A percentile compares a stretch with the other conserved stretches of the same genome.
Evolutionary conservation across 2,888 invertebrate genomes (phyloP).

Genomic region (Polymixis flavicincta): DNA sequence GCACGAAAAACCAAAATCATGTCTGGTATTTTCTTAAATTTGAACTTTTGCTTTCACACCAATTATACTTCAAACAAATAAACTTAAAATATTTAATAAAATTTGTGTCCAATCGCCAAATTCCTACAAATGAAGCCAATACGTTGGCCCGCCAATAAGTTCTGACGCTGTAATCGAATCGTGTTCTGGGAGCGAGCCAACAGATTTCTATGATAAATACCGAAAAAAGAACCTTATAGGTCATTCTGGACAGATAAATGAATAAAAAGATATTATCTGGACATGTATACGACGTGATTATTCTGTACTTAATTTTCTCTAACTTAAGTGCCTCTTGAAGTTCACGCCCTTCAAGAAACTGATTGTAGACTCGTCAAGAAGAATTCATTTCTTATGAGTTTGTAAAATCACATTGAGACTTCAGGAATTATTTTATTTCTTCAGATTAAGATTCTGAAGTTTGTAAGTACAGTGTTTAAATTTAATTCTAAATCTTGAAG

Average conservation of each 20-base stretch:
- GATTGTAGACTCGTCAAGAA: neutral
- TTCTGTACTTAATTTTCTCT: conserved; percentile 8
- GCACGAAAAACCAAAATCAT: neutral
- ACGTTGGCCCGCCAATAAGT: conserved; percentile 56
- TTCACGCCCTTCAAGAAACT: neutral
- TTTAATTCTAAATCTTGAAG: conserved; percentile 1
- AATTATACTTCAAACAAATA: conserved; percentile 16
- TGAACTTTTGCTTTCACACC: neutral
- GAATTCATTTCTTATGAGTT: neutral
- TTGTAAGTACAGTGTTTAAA: neutral
- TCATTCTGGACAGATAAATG: conserved; percentile 41
- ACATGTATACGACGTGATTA: conserved; percentile 28
- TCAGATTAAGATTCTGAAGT: neutral
- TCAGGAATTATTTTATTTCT: neutral
- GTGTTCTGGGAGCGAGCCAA: conserved; percentile 68
- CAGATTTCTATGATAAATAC: conserved; percentile 66
- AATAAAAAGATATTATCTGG: conserved; percentile 38
- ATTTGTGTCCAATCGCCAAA: conserved; percentile 39
- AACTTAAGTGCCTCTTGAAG: conserved; percentile 3
- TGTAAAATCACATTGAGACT: neutral
- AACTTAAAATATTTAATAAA: conserved; percentile 26
- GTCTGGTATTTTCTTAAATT: neutral
- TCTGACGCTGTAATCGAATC: conserved; percentile 66
- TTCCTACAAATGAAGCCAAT: conserved; percentile 57
- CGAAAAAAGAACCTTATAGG: conserved; percentile 44